Conservation (phyloP, 2,797 vertebrate genomes). For the Chelon labrosus region DNA sequence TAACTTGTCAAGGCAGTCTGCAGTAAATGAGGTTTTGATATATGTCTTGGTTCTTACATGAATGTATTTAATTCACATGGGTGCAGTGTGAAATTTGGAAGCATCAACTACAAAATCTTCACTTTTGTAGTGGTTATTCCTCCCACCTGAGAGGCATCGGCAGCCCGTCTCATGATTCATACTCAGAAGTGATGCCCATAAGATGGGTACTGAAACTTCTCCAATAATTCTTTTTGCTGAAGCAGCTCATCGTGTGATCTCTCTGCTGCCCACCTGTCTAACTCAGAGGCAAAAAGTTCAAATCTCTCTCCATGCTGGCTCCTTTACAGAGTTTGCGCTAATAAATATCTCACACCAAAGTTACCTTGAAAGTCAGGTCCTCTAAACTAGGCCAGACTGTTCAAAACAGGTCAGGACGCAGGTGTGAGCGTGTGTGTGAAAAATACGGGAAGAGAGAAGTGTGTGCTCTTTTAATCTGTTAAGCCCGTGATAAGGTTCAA, state of each 20-base stretch:
- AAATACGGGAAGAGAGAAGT: constrained; percentile 4
- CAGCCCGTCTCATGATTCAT: constrained; percentile 14
- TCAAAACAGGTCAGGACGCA: constrained; percentile 70
- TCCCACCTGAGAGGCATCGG: not conserved
- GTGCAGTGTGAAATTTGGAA: not conserved
- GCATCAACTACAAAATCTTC: not conserved
- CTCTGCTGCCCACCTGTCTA: constrained; percentile 11
- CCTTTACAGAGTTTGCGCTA: constrained; percentile 43
- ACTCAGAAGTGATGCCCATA: constrained; percentile 4
- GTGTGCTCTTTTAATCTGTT: constrained; percentile 14
- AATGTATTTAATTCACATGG: constrained; percentile 1
- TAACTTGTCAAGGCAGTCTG: constrained; percentile 4
- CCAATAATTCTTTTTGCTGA: constrained; percentile 20
- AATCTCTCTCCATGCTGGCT: constrained; percentile 17
- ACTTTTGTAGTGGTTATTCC: not conserved
- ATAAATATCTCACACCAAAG: constrained; percentile 63
- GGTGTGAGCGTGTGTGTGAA: constrained; percentile 39
- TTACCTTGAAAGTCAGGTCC: constrained; percentile 67
- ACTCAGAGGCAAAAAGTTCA: constrained; percentile 16
- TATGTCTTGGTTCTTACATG: not conserved
- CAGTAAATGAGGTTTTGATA: not conserved
- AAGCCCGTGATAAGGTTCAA: constrained; percentile 29
- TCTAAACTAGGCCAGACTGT: constrained; percentile 67
- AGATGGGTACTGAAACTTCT: constrained; percentile 15
- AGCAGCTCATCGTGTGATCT: constrained; percentile 1